These are phyloP conservation scores for Hemichromis elongatus DNA, from an alignment of 2,113 vertebrate species.

Conservation along the genomic window DNA sequence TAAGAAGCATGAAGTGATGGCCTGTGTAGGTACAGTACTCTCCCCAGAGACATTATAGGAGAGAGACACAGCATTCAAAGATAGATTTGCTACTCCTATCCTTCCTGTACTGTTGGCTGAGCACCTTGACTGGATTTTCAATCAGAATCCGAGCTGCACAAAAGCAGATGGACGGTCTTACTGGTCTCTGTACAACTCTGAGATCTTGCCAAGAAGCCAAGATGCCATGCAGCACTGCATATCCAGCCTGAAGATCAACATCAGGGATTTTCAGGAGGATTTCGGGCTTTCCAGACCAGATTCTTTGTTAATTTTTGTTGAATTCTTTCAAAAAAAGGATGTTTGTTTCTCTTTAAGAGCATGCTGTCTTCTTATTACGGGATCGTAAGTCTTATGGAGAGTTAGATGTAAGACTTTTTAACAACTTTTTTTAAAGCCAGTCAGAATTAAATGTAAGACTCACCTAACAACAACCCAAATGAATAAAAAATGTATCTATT, in stretches of 20 bases:
- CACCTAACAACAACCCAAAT: not conserved
- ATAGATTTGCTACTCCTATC: not conserved
- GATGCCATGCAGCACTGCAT: not conserved
- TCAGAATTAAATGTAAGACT: not conserved
- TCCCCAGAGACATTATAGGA: not conserved
- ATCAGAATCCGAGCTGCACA: not conserved
- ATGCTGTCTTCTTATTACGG: not conserved
- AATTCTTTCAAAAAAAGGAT: not conserved
- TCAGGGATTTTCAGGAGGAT: conserved; percentile 16
- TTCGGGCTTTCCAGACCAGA: not conserved
- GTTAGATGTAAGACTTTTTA: not conserved
- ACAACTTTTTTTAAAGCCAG: not conserved
- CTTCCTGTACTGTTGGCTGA: not conserved
- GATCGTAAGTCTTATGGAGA: not conserved
- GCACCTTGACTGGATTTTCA: conserved; percentile 1
- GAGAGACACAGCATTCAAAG: not conserved
- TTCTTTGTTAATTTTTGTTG: not conserved
- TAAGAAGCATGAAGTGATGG: not conserved
- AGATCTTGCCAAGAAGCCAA: not conserved
- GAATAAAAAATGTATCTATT: accelerated
- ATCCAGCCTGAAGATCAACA: conserved; percentile 18
- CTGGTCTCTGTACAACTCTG: not conserved
- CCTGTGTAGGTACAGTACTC: not conserved
- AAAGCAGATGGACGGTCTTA: conserved; percentile 19
- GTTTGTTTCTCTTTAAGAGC: not conserved